Base-by-base conservation (phyloP, 2,113 vertebrate genomes). In the Phrynosoma blainvillii region DNA sequence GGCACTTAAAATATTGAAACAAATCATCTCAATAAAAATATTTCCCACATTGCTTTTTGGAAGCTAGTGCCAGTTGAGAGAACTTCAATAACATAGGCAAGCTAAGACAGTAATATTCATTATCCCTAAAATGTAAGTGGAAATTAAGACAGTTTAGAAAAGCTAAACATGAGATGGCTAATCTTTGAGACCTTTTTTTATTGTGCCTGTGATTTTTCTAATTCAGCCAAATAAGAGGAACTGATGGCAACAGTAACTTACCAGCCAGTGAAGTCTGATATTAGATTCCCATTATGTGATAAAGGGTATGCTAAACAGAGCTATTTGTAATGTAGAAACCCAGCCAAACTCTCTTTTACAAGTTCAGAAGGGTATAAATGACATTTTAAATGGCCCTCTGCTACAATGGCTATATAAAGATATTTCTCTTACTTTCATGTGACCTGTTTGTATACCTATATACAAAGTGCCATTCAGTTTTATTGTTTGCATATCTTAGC, bases 381-480 rank as follows among this genome's bases (percentile, higher is more conserved):
- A 88, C 82, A 94, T 95, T 96, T 96, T 91, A 77, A 92, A 92
- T 94, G 92, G 94, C 93, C 91, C 90, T 91, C 74, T 93, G 94
- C 90, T 93, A 91, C 89, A 91, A 79, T 90, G 93, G 93, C 94
- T 94, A 93, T 94, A 96, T 95, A 92, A 95, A 91, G 94, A 93
- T 92, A 96, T 95, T 94, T 93, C 91, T 95, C 91, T 94, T 89
- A 92, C 79, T 89, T 70, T 73, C 91, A 86, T 89, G 71, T 87
- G 62, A 88, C 88, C 94, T 90, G 89, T 93, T 95, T 95, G 88
- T 87, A 65, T 90, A 90, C 90, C 89, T 90, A 52, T 91, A 79
- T 93, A 92, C 92, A 88, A 89, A 93, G 80, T 93, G 77, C 70
- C 47, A 89, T 96, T 95, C 93, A 94, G 92, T 91, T 93, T 79